These are phyloP conservation scores for Luehdorfia chinensis DNA, from an alignment of 1,140 invertebrate genomes.

Conservation along the genomic window DNA sequence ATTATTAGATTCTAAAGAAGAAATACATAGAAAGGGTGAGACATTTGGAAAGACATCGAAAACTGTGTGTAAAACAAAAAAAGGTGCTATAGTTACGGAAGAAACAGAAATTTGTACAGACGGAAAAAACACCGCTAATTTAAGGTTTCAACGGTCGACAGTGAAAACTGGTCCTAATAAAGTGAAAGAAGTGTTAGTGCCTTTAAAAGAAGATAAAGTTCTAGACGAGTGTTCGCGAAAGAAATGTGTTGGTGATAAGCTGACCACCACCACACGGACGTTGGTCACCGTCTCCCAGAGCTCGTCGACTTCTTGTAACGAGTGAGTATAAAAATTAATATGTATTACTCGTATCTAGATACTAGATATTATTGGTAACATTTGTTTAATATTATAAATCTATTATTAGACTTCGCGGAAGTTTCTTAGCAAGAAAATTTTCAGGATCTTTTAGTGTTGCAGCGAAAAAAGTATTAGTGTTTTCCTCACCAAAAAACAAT, in stretches of 20 bases:
- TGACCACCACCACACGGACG: constrained; percentile 64
- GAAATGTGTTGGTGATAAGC: constrained; percentile 57
- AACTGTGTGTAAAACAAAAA: constrained; percentile 60
- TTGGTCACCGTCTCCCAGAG: constrained; percentile 67
- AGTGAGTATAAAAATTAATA: constrained; percentile 60
- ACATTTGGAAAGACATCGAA: constrained; percentile 53
- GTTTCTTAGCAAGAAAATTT: no score
- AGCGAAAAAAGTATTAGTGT: no score
- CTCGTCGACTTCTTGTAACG: constrained; percentile 65
- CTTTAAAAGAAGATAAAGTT: constrained; percentile 49
- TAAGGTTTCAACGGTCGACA: constrained; percentile 63
- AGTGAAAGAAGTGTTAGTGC: constrained; percentile 49
- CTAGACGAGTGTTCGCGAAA: constrained; percentile 44
- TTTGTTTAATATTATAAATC: no score
- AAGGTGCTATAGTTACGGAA: constrained; percentile 62
- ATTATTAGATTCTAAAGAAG: constrained; percentile 56
- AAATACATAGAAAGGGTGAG: constrained; percentile 53
- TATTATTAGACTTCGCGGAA: no score
- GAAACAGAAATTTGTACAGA: constrained; percentile 64
- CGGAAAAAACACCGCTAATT: constrained; percentile 53
- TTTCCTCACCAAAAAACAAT: no score
- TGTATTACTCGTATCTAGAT: no score
- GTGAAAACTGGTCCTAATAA: constrained; percentile 61
- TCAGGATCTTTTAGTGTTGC: no score
- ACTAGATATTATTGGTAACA: no score